These are phyloP conservation scores for Laticauda laticaudata DNA, from an alignment of 2,113 vertebrate genomes.

Conservation along the genomic window DNA sequence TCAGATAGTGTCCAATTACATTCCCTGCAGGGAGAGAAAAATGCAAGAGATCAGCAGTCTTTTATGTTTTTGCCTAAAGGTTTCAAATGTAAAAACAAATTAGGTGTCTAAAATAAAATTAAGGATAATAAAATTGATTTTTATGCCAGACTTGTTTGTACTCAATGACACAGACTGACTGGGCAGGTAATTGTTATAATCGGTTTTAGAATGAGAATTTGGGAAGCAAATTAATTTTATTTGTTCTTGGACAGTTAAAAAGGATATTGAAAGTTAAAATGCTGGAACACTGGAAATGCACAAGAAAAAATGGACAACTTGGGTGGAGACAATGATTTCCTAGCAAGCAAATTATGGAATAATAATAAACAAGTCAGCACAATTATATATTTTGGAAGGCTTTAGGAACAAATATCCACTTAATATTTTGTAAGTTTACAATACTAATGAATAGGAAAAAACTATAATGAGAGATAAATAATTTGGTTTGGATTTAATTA, in stretches of 20 bases:
- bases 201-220: conserved; percentile 46
- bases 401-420: neutral
- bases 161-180: conserved; percentile 58
- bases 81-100: conserved; percentile 70
- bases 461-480: neutral
- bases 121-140: conserved; percentile 64
- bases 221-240: conserved; percentile 18
- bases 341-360: neutral
- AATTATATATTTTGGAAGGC: neutral
- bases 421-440: neutral
- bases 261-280: conserved; percentile 24
- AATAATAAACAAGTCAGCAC: neutral
- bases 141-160: conserved; percentile 61
- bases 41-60: conserved; percentile 61
- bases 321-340: conserved; percentile 1
- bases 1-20: conserved; percentile 67
- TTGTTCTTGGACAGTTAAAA: conserved; percentile 33
- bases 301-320: conserved; percentile 3
- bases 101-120: conserved; percentile 72
- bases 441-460: neutral
- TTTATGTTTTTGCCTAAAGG: conserved; percentile 61
- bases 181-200: conserved; percentile 60
- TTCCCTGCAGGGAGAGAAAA: conserved; percentile 69
- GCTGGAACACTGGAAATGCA: neutral
- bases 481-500: neutral